phyloP scores from a whole-genome alignment of 2,888 invertebrate species.

The Ophion costatus region DNA sequence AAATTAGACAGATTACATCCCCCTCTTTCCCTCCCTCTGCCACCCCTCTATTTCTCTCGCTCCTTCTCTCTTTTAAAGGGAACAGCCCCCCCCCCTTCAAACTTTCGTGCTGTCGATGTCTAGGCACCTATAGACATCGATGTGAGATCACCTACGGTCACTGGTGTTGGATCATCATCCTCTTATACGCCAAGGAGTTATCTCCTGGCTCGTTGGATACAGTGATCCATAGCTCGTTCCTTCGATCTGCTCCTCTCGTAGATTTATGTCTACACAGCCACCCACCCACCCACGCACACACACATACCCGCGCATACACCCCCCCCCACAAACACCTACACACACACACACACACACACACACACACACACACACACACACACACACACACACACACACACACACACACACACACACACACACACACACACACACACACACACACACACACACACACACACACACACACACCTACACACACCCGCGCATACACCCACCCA shows the following conservation, averaged over 20 bases:
- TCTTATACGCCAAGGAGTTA: conserved; percentile 25
- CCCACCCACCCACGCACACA: background rate
- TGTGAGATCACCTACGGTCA: conserved; percentile 61
- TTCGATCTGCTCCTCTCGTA: conserved; percentile 30
- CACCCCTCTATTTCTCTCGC: background rate
- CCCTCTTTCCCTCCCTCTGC: background rate
- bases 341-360: background rate
- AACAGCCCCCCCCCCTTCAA: background rate
- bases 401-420: background rate
- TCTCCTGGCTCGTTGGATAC: conserved; percentile 36
- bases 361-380: background rate
- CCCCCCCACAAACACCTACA: background rate
- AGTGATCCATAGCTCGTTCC: conserved; percentile 37
- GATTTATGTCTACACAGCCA: conserved; percentile 24
- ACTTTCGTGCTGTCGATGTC: conserved; percentile 13
- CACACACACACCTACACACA: background rate
- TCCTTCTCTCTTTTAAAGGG: background rate
- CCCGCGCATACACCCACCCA: too few species aligned
- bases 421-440: background rate
- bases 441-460: background rate
- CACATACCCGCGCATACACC: background rate
- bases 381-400: background rate
- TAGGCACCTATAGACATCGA: conserved; percentile 46
- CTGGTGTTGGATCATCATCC: conserved; percentile 22
- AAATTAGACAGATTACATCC: conserved; percentile 49